Evolutionary conservation across 2,113 vertebrate genomes (phyloP), one percentile per base, ranked within the genome.

Genomic region (Phocoena sinus): DNA sequence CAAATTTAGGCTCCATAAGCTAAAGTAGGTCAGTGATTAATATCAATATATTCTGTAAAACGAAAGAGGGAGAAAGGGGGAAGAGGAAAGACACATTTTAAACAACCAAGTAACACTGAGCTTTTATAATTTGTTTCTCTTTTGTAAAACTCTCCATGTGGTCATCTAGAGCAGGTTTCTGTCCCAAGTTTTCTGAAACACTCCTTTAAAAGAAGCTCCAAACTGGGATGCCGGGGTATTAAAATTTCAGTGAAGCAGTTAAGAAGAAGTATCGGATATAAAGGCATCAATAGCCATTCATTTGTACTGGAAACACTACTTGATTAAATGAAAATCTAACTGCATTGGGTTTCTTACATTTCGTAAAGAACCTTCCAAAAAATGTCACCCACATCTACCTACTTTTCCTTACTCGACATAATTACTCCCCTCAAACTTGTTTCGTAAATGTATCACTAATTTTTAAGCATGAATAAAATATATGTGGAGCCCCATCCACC

Each of bases 231-330:
- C 97, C 92, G 96, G 73, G 5, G 17, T 91, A 96, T 83, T 97
- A 97, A 95, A 97, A 95, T 96, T 97, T 97, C 96, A 98, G 81
- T 74, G 82, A 93, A 83, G 91, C 80, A 71, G 94, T 94, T 97
- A 94, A 93, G 93, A 81, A 91, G 87, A 91, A 97, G 38, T 20
- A 58, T 25, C 6, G 89, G 62, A 87, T 79, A 95, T 77, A 97
- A 97, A 97, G 91, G 28, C 73, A 97, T 95, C 95, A 95, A 87
- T 65, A 93, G 97, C 67, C 79, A 91, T 91, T 93, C 91, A 95
- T 95, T 96, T 92, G 86, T 56, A 77, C 89, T 82, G 50, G 92
- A 96, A 95, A 96, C 53, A 83, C 82, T 79, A 83, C 67, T 93
- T 88, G 89, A 96, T 91, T 97, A 71, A 92, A 97, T 91, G 79